phyloP scores from a whole-genome alignment of 2,113 vertebrate genomes.

The Maccullochella peelii region DNA sequence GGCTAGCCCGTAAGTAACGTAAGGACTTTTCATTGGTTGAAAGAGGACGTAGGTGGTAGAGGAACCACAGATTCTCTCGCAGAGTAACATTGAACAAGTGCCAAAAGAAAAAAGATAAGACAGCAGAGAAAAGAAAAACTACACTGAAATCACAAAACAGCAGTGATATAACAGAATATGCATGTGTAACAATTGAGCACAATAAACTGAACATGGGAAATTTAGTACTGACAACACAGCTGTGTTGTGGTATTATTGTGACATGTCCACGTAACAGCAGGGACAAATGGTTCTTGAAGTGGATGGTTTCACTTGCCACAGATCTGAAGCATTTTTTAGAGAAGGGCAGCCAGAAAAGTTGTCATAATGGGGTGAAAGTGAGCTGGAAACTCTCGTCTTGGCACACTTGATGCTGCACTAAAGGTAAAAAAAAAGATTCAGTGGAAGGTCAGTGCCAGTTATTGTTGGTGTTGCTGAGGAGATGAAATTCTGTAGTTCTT shows the following conservation, averaged over 20 bases:
- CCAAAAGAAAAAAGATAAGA: too few species aligned
- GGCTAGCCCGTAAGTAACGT: too few species aligned
- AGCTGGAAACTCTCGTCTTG: conserved; percentile 12
- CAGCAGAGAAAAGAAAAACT: neutral
- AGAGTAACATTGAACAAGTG: too few species aligned
- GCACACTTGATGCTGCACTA: neutral
- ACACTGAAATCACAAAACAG: neutral
- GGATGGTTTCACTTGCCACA: neutral
- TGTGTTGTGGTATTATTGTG: neutral
- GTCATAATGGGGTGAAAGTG: conserved; percentile 18
- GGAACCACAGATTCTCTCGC: too few species aligned
- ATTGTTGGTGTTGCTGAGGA: conserved; percentile 15
- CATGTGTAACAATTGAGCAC: neutral
- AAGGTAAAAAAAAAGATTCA: conserved; percentile 21
- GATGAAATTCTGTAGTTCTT: conserved; percentile 9
- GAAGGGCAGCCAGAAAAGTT: conserved; percentile 18
- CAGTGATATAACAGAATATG: neutral
- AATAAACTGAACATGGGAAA: neutral
- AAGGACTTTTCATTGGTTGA: too few species aligned
- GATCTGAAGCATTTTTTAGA: conserved; percentile 21
- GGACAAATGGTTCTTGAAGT: conserved; percentile 6
- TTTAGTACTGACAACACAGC: neutral
- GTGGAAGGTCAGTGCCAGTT: conserved; percentile 25
- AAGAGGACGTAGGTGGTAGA: too few species aligned
- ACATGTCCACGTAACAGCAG: neutral